phyloP scores from a whole-genome alignment of 2,113 vertebrate genomes.

The Condylura cristata region DNA sequence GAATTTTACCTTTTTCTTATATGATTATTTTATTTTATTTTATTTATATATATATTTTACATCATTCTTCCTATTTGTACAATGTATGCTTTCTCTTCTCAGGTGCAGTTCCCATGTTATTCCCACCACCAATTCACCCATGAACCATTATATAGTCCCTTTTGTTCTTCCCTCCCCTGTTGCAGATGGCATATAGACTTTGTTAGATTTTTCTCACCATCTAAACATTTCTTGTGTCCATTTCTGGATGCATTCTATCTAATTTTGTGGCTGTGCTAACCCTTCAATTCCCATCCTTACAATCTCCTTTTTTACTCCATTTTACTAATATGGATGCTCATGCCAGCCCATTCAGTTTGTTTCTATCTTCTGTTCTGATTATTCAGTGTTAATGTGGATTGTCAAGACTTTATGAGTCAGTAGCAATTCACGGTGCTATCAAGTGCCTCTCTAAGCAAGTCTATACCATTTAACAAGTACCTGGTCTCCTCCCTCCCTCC shows the following conservation, averaged over 20 bases:
- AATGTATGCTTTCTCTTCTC: too few relatives aligned
- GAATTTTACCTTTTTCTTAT: too few relatives aligned
- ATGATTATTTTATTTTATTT: too few relatives aligned
- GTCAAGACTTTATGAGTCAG: neutral
- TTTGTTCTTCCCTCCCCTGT: too few relatives aligned
- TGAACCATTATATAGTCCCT: too few relatives aligned
- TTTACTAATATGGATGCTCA: neutral
- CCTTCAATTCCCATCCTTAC: neutral
- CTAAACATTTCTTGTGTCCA: neutral
- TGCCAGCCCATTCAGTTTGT: neutral
- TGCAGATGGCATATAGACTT: neutral
- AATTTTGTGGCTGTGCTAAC: neutral
- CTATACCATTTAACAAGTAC: too few relatives aligned
- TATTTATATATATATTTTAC: too few relatives aligned
- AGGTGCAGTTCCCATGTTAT: too few relatives aligned
- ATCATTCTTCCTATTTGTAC: too few relatives aligned
- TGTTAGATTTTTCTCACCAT: neutral
- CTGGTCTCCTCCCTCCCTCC: too few relatives aligned
- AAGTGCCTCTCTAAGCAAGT: neutral
- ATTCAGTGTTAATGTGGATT: neutral
- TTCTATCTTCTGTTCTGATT: neutral
- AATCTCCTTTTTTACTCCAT: neutral
- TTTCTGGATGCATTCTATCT: neutral
- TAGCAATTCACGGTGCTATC: too few relatives aligned
- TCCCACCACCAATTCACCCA: too few relatives aligned